Evolutionary conservation across 2,888 invertebrate genomes (phyloP), one percentile per base, ranked within the genome.

Genomic region (Catocala nupta): DNA sequence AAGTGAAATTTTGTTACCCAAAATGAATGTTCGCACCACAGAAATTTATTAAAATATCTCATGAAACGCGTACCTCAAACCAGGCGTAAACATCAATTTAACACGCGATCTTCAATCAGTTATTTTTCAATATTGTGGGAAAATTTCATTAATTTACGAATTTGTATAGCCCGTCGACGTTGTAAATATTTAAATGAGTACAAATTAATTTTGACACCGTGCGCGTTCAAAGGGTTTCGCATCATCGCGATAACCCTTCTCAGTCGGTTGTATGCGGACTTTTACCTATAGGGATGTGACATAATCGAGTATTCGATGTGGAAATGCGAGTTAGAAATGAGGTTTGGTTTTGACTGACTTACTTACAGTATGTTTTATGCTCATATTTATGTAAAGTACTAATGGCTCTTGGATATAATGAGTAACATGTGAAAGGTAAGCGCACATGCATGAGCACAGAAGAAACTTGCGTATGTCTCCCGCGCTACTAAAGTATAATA

Each of bases 131-230:
- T 44, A 73, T 68, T 68, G 55, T 47, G 65, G 60, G 64, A 73
- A 68, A 61, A 76, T 77, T 64, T 61, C 64, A 65, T 69, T 69
- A 62, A 69, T 65, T 70, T 59, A 65, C 75, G 65, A 74, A 65
- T 62, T 73, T 47, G 57, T 52, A 55, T 70, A 62, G 62, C 70
- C 60, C 60, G 49, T 36, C 34, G 42, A 48, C 16, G 34, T 51
- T 56, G 62, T 59, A 48, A 63, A 56, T 71, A 64, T 66, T 75
- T 68, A 71, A 75, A 77, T 68, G 50, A 52, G 71, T 57, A 64
- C 68, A 68, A 75, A 77, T 75, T 77, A 75, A 77, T 77, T 68
- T 71, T 74, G 63, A 70, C 74, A 57, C 66, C 50, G 45, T 58
- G 45, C 49, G 55, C 44, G 62, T 68, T 63, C 68, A 68, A 66